Base-by-base conservation (phyloP, 2,888 invertebrate genomes). In the Temnothorax unifasciatus region DNA sequence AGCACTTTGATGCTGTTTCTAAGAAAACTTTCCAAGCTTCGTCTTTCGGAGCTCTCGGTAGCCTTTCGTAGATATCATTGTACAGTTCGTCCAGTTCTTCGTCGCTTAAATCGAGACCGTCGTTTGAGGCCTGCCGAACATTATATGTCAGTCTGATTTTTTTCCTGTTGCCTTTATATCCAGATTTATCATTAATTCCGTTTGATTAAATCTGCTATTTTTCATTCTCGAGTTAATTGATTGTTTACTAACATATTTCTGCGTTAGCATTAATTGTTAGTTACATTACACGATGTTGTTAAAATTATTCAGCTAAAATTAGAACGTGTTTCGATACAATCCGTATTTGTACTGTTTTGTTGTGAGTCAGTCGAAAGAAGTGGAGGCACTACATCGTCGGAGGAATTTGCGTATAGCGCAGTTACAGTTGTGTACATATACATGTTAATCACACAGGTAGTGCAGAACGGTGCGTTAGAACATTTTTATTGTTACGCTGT, bases 51-150 rank as follows among this genome's bases (percentile, higher is more conserved):
- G 82, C 79, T 69, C 92, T 87, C 1, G 90, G 83, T 5, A 84
- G 1, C 21, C 92, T 87, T 8, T 87, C 76, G 52, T 79, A 81
- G n/a, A 92, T 63, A 68, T 90, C 88, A 9, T 87, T 74, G 69
- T 87, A 91, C 6, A 92, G 21, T 8, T 91, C 89, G 1, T 90
- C 82, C 41, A 92, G 8, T 69, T 92, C 91, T 47, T 83, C 76
- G 3, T 57, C 8, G 21, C 41, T 61, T 44, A 86, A 25, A 11
- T 83, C 21, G 21, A 63, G 5, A 54, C 76, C 69, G 13, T 75
- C 41, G 29, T 52, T 50, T 41, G 44, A 15, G n/a, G 13, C 41
- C 74, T 84, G 38, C 13, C 25, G 47, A 75, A 82, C 41, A 59
- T 74, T 38, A 63, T 38, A 63, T n/a, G 64, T 21, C 5, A 61